Percentiles rank a stretch among this genome's conserved stretches.
These are phyloP conservation scores for Liparis tanakae DNA, from an alignment of 2,797 vertebrate species.

Conservation along the genomic window DNA sequence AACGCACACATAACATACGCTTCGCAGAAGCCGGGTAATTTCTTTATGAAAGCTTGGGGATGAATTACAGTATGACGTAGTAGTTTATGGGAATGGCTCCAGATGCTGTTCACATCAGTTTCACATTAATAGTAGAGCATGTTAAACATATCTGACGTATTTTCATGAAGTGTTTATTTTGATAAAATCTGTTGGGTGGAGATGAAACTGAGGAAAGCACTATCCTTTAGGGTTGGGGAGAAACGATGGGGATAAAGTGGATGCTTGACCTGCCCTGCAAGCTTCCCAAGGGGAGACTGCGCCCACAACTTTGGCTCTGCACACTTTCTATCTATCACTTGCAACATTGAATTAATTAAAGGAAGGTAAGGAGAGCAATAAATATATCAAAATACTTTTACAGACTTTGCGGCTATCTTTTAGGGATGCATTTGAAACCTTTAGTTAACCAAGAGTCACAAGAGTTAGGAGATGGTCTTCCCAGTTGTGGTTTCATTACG, in stretches of 20 bases:
- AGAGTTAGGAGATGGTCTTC: conserved; percentile 14
- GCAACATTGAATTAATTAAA: conserved; percentile 53
- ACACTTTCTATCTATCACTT: conserved; percentile 45
- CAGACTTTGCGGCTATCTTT: conserved; percentile 25
- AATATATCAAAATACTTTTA: conserved; percentile 52
- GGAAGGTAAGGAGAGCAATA: conserved; percentile 28
- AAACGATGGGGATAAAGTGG: conserved; percentile 62
- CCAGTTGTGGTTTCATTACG: conserved; percentile 19
- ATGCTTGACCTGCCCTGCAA: conserved; percentile 69
- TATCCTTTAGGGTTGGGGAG: conserved; percentile 27
- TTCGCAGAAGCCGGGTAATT: conserved; percentile 1
- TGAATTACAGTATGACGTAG: not conserved
- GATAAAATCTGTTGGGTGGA: conserved; percentile 44
- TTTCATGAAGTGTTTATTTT: conserved; percentile 41
- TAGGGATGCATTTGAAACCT: conserved; percentile 4
- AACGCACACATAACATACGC: not conserved
- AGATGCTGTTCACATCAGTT: not conserved
- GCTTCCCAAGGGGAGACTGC: conserved; percentile 67
- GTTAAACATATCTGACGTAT: conserved; percentile 16
- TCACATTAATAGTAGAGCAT: not conserved
- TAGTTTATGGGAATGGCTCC: not conserved
- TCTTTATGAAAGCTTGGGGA: conserved; percentile 6
- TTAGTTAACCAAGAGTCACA: conserved; percentile 17
- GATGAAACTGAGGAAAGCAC: conserved; percentile 51
- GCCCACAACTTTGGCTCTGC: conserved; percentile 58